Percentiles rank a stretch among this genome's conserved stretches.
Conservation (phyloP, 1,140 invertebrate genomes). For the Drosophila hydei region DNA sequence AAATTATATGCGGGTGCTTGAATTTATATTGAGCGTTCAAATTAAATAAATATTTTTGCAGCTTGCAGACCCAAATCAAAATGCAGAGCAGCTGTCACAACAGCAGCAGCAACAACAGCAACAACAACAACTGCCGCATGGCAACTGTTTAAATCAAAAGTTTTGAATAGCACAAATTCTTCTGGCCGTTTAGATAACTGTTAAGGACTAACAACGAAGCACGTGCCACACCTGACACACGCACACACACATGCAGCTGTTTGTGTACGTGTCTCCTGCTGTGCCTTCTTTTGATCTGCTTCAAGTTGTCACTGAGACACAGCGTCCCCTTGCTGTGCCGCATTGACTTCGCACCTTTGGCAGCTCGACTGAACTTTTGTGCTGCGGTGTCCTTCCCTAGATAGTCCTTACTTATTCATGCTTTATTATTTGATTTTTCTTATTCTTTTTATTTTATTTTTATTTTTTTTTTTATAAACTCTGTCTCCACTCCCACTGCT, state of each 20-base stretch:
- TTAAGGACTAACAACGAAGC: slow-evolving; percentile 24
- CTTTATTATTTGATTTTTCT: slow-evolving; percentile 32
- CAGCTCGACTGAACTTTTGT: slow-evolving; percentile 46
- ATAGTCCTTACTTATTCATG: slow-evolving; percentile 36
- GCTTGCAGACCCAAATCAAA: slow-evolving; percentile 65
- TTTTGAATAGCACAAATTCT: slow-evolving; percentile 33
- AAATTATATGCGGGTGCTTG: neutral
- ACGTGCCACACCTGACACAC: slow-evolving; percentile 21
- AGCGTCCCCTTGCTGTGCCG: neutral
- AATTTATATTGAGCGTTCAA: slow-evolving; percentile 39
- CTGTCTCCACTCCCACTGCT: neutral
- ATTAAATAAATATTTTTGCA: slow-evolving; percentile 74
- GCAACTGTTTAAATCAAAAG: slow-evolving; percentile 49
- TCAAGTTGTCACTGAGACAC: slow-evolving; percentile 12
- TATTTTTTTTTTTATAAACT: slow-evolving; percentile 3
- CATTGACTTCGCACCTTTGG: slow-evolving; percentile 35
- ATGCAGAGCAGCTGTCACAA: slow-evolving; percentile 63
- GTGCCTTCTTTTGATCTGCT: slow-evolving; percentile 16
- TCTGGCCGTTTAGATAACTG: slow-evolving; percentile 39
- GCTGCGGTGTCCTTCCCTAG: slow-evolving; percentile 18
- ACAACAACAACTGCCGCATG: slow-evolving; percentile 8
- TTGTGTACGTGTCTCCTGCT: slow-evolving; percentile 8
- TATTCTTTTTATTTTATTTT: too few relatives aligned
- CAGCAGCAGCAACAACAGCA: slow-evolving; percentile 19
- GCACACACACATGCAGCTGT: neutral